Base-by-base conservation (phyloP, 2,113 vertebrate species). In the Nicator chloris region DNA sequence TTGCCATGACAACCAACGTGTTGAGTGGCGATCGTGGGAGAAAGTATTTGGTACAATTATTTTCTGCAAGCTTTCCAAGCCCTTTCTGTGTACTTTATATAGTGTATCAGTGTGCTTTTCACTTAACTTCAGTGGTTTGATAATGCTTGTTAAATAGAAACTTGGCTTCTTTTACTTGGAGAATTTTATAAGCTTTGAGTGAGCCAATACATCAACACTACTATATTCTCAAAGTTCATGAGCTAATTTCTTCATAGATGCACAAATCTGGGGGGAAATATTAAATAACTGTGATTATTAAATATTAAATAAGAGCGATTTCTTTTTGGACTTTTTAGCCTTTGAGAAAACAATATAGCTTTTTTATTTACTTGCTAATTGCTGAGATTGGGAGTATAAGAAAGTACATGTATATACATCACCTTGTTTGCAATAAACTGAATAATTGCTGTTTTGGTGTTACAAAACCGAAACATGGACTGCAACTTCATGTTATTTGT, bases 81-180 rank as follows among this genome's bases (percentile, higher is more conserved):
- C 47, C 76, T 86, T 86, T 81, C 68, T 88, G 79, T 90, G 80
- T 83, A 94, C 85, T 90, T 92, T 93, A 90, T 60, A 84, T 6
- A 63, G 59, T 4, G 0, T 83, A 92, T 93, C 86, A 92, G 88
- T 75, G 65, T 78, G 68, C 61, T 90, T 94, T 96, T 86, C 85
- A 88, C 91, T 95, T 87, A 42, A 96, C 78, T 91, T 91, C 77
- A 93, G 53, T 70, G 35, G 64, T 80, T 90, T 90, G 93, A 96
- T 96, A 97, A 90, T 77, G 81, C 63, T 83, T 68, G 92, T 97
- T 96, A 97, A 96, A 97, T 88, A 94, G 95, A 93, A 96, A 96
- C 94, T 94, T 96, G 92, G 82, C 93, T 71, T 31, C 92, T 85
- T 82, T 84, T 76, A 76, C 82, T 81, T 71, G 57, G 65, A 93